Percentiles rank a stretch among this genome's conserved stretches.
Conservation (phyloP, 2,888 invertebrate species). For the Cabera pusaria region DNA sequence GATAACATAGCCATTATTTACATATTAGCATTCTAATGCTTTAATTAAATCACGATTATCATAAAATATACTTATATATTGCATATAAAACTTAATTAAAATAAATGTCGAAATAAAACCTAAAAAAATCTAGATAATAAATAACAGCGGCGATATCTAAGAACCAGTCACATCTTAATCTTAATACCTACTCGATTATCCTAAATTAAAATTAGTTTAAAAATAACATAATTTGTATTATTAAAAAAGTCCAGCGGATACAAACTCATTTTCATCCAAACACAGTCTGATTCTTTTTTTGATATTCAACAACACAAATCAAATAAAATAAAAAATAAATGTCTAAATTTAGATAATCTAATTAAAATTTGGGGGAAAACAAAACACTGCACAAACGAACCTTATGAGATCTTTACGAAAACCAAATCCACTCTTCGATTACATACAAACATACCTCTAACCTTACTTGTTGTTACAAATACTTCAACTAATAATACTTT, state of each 20-base stretch:
- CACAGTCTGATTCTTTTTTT: conserved; percentile 45
- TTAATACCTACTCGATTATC: conserved; percentile 34
- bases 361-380: conserved; percentile 81
- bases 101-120: conserved; percentile 35
- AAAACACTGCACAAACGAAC: conserved; percentile 83
- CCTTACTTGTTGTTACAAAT: conserved; percentile 53
- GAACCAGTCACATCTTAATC: conserved; percentile 63
- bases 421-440: conserved; percentile 76
- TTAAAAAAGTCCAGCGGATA: conserved; percentile 47
- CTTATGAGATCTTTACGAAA: conserved; percentile 83
- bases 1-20: conserved; percentile 32
- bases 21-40: conserved; percentile 33
- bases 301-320: conserved; percentile 51
- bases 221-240: conserved; percentile 25
- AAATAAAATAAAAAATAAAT: conserved; percentile 45
- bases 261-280: conserved; percentile 41
- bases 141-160: conserved; percentile 68
- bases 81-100: conserved; percentile 38
- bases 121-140: conserved; percentile 69
- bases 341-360: conserved; percentile 52
- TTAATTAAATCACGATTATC: conserved; percentile 51
- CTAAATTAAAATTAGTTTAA: conserved; percentile 24
- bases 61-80: conserved; percentile 43
- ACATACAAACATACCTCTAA: conserved; percentile 72
- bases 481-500: conserved; percentile 76